Evolutionary conservation across 2,888 invertebrate species (phyloP).

Genomic region (Cyclophora punctaria): DNA sequence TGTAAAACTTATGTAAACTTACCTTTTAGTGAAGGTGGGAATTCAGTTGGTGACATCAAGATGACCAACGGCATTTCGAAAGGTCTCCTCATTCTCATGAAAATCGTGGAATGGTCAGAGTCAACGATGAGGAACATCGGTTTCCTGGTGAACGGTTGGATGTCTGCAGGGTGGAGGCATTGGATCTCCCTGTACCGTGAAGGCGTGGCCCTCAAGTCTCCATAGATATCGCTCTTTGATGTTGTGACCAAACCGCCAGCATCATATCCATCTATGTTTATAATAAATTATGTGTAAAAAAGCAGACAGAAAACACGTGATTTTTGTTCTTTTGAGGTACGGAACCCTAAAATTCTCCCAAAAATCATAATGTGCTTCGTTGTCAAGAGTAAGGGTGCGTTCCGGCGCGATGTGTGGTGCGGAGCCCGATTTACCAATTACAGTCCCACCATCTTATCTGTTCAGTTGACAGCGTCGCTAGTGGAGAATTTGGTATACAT

Average conservation of each 20-base stretch:
- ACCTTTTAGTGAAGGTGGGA: constrained; percentile 90
- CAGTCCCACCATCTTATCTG: too few relatives aligned
- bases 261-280: constrained; percentile 85
- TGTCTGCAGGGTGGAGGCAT: constrained; percentile 93
- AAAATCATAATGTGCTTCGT: too few relatives aligned
- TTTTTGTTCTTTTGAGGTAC: too few relatives aligned
- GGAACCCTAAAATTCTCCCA: too few relatives aligned
- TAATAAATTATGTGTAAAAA: too few relatives aligned
- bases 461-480: too few relatives aligned
- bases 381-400: too few relatives aligned
- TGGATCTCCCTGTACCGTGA: constrained; percentile 77
- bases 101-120: constrained; percentile 95
- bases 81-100: constrained; percentile 90
- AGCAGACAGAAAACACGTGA: too few relatives aligned
- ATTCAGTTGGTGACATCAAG: constrained; percentile 94
- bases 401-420: too few relatives aligned
- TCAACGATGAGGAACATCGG: constrained; percentile 96
- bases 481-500: too few relatives aligned
- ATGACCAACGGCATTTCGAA: constrained; percentile 96
- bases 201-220: constrained; percentile 18
- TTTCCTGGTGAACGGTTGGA: constrained; percentile 93
- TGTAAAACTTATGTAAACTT: constrained; percentile 19
- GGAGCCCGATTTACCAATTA: too few relatives aligned
- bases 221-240: constrained; percentile 84
- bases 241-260: constrained; percentile 93